phyloP scores from a whole-genome alignment of 2,113 vertebrate genomes.

The Conger conger region DNA sequence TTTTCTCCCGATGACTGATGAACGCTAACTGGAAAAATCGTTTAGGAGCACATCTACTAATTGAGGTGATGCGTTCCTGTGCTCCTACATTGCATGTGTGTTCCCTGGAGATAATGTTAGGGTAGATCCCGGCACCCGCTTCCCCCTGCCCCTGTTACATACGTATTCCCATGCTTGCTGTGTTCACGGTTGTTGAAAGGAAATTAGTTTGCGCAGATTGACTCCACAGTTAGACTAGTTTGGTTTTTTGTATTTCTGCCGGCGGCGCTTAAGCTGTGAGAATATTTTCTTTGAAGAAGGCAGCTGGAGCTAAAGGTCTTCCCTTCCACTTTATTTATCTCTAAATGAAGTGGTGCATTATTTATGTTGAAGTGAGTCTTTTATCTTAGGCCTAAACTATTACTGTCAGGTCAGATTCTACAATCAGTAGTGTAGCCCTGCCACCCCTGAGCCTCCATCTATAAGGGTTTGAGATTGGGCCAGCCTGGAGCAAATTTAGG shows the following conservation, averaged over 20 bases:
- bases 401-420: neutral
- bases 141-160: neutral
- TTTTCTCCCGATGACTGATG: too few species aligned
- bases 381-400: neutral
- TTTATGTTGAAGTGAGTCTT: neutral
- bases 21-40: too few species aligned
- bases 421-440: neutral
- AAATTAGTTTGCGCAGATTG: neutral
- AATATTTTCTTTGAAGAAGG: neutral
- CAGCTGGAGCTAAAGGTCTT: neutral
- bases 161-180: neutral
- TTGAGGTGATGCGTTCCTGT: too few species aligned
- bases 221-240: neutral
- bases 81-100: too few species aligned
- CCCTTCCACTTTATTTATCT: neutral
- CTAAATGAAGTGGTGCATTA: neutral
- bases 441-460: neutral
- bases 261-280: neutral
- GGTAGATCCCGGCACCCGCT: too few species aligned
- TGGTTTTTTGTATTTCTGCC: neutral
- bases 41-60: too few species aligned
- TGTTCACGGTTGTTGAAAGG: neutral
- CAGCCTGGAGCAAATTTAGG: neutral
- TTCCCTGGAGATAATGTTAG: too few species aligned
- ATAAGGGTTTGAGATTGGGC: neutral